These are phyloP conservation scores for Myotis daubentonii DNA, from an alignment of 2,797 vertebrate genomes.

Conservation along the genomic window DNA sequence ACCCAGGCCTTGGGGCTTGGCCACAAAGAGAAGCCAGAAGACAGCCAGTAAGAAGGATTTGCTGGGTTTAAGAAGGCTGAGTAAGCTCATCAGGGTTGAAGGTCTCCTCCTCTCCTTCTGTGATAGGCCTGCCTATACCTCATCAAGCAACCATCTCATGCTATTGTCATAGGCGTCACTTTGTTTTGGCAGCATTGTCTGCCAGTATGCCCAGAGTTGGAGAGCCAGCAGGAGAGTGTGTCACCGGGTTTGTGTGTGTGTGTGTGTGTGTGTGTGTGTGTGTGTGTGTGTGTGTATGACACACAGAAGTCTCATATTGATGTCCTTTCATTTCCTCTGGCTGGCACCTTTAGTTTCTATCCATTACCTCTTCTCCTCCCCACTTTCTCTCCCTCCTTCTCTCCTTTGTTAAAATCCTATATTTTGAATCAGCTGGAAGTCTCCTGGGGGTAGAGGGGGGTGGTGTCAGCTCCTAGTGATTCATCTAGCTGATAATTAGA, in stretches of 20 bases:
- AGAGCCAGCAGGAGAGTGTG: slow-evolving; percentile 40
- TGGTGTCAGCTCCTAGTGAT: slow-evolving; percentile 62
- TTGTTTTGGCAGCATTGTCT: slow-evolving; percentile 58
- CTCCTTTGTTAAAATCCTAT: slow-evolving; percentile 62
- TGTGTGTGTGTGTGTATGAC: background rate
- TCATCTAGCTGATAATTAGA: slow-evolving; percentile 76
- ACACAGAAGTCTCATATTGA: background rate
- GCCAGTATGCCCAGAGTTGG: slow-evolving; percentile 20
- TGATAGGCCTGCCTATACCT: slow-evolving; percentile 13
- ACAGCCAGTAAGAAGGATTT: background rate
- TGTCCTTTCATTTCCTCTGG: slow-evolving; percentile 58
- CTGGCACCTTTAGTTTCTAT: slow-evolving; percentile 63
- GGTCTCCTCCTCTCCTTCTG: slow-evolving; percentile 14
- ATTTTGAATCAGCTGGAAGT: slow-evolving; percentile 67
- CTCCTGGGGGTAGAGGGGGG: slow-evolving; percentile 4
- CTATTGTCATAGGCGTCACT: slow-evolving; percentile 48
- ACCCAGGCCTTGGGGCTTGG: background rate
- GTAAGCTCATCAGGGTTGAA: background rate
- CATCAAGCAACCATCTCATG: background rate
- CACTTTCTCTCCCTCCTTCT: slow-evolving; percentile 46
- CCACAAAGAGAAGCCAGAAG: background rate
- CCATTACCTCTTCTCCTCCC: background rate
- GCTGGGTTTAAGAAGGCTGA: background rate
- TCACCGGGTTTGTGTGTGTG: background rate
- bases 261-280: background rate